Base-by-base conservation (phyloP, 64 coral and sea anemone species). In the Pachyseris speciosa region DNA sequence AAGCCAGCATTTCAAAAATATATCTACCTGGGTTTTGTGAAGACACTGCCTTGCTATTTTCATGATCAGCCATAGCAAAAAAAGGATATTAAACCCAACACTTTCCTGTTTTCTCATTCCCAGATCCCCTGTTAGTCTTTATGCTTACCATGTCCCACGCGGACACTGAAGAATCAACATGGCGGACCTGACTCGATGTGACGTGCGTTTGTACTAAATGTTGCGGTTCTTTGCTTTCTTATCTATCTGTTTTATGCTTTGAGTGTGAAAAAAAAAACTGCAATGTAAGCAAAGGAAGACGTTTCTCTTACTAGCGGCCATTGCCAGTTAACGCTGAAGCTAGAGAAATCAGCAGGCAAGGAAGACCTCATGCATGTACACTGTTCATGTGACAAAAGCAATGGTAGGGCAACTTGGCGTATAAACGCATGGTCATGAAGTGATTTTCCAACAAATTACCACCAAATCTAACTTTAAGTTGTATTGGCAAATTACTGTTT, bases 391-490 rank as follows among this genome's bases (percentile, higher is more conserved):
- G 43, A 45, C 43, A 45, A 45, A 45, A 6, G 43, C 43, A 11
- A 45, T 45, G 43, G 43, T 6, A 45, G 43, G 43, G 43, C 43
- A 45, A 45, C 43, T 45, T 45, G 43, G 43, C 43, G 36, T 71
- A 71, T 74, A 40, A 45, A 39, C n/a, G 42, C 71, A 48, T 45
- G 71, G 71, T n/a, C n/a, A n/a, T n/a, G n/a, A n/a, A n/a, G n/a
- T n/a, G n/a, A n/a, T n/a, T n/a, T n/a, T n/a, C n/a, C n/a, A n/a
- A n/a, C n/a, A n/a, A n/a, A n/a, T n/a, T n/a, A n/a, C n/a, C n/a
- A n/a, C n/a, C n/a, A n/a, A n/a, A n/a, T n/a, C n/a, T n/a, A n/a
- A n/a, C n/a, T n/a, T n/a, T n/a, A n/a, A n/a, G n/a, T n/a, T n/a
- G n/a, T n/a, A n/a, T n/a, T n/a, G n/a, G n/a, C n/a, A n/a, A n/a